Percentiles rank a stretch among this genome's conserved stretches.
Evolutionary conservation across 2,113 vertebrate genomes (phyloP).

Genomic region (Oryzias woworae): DNA sequence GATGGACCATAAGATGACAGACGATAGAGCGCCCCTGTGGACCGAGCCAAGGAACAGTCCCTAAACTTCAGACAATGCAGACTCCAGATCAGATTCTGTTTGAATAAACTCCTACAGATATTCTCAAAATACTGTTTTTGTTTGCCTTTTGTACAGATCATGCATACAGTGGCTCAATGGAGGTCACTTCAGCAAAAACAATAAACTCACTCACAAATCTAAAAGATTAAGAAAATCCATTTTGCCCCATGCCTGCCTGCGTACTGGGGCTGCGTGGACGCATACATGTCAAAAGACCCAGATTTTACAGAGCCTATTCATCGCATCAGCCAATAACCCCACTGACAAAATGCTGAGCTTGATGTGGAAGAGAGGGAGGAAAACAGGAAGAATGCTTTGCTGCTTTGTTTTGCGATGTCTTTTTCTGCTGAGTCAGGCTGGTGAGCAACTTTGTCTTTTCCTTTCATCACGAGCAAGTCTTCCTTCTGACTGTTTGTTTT

Average conservation of each 20-base stretch:
- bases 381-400: conserved; percentile 40
- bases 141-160: too few relatives aligned
- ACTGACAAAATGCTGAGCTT: conserved; percentile 48
- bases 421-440: conserved; percentile 49
- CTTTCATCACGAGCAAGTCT: conserved; percentile 25
- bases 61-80: too few relatives aligned
- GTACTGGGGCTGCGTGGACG: conserved; percentile 31
- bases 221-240: conserved; percentile 21
- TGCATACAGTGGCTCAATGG: too few relatives aligned
- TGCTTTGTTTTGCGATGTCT: conserved; percentile 50
- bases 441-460: conserved; percentile 24
- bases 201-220: neutral
- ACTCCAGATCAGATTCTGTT: too few relatives aligned
- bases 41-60: too few relatives aligned
- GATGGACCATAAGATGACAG: too few relatives aligned
- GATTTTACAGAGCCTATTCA: conserved; percentile 73
- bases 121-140: too few relatives aligned
- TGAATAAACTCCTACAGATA: too few relatives aligned
- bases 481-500: conserved; percentile 13
- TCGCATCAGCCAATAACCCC: conserved; percentile 60
- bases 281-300: conserved; percentile 76
- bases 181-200: too few relatives aligned
- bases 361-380: conserved; percentile 19
- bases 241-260: conserved; percentile 31
- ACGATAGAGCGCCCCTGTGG: too few relatives aligned